phyloP scores from a whole-genome alignment of 1,140 invertebrate species.

The Aphis craccivora region DNA sequence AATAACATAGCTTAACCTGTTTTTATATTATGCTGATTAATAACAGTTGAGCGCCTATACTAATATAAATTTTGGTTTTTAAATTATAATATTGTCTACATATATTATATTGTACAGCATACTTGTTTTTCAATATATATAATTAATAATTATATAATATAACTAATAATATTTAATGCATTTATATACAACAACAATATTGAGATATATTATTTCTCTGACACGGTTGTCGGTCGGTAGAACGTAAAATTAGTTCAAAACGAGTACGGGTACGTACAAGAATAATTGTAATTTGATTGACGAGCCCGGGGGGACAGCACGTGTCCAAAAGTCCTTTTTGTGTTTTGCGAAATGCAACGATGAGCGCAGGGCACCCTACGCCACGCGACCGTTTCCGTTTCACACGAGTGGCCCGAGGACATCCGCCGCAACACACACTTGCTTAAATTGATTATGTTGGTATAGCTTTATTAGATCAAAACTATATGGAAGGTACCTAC shows the following conservation, averaged over 20 bases:
- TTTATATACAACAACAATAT: background rate
- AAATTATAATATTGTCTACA: background rate
- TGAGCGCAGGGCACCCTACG: slow-evolving; percentile 9
- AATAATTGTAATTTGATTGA: slow-evolving; percentile 56
- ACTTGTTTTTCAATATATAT: background rate
- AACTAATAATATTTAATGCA: background rate
- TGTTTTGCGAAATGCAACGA: slow-evolving; percentile 9
- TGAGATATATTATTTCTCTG: background rate
- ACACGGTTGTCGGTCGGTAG: background rate
- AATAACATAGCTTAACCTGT: background rate
- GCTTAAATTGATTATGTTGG: slow-evolving; percentile 51
- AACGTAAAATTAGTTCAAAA: slow-evolving; percentile 37
- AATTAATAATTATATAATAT: background rate
- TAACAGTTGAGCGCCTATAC: background rate
- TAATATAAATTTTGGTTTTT: background rate
- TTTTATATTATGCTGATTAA: background rate
- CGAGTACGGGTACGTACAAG: slow-evolving; percentile 6
- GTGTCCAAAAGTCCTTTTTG: slow-evolving; percentile 42
- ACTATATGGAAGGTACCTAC: background rate
- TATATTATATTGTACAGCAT: background rate
- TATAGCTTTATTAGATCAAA: slow-evolving; percentile 49
- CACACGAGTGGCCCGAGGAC: slow-evolving; percentile 54
- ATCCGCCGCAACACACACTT: slow-evolving; percentile 49
- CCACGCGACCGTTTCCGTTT: slow-evolving; percentile 56
- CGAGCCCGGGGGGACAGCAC: slow-evolving; percentile 46